Base-by-base conservation (phyloP, 2,113 vertebrate genomes). In the Hyaena hyaena region DNA sequence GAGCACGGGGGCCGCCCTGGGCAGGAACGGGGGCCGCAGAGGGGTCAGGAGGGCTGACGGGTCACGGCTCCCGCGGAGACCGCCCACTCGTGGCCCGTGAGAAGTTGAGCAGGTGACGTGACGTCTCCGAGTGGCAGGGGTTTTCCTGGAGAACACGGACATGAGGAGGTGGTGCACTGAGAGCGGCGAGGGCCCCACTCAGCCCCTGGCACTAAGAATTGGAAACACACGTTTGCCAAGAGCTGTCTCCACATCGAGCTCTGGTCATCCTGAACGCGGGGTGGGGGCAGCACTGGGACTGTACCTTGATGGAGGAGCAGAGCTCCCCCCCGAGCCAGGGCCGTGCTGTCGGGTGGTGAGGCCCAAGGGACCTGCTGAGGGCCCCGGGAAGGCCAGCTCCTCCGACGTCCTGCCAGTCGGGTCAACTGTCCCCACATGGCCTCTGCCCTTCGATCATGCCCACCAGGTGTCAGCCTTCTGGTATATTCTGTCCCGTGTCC, bases 251-350 rank as follows among this genome's bases (percentile, higher is more conserved):
- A 39, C 39, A 39, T 39, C 39, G 39, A 39, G 39, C 39, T 39
- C 39, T 39, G 4, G 39, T 3, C 39, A 39, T 39, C 39, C 39
- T 39, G 39, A 39, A 39, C 39, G 4, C 39, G 39, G 39, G 39
- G 17, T 23, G 0, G 55, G 45, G 7, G 17, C 10, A 0, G 35
- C 5, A 10, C 0, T 61, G 61, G 50, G 53, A 4, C 53, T 65
- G 53, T 31, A 3, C 43, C n/a, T 77, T 28, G 4, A 50, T 9
- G 11, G 65, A 79, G 15, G 68, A 79, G 50, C 15, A 6, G 58
- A 39, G 31, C 26, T 19, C 39, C 4, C 3, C 39, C 39, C 39
- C 68, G 24, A 31, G 21, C 69, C 61, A 45, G 35, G 8, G 4
- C 73, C n/a, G 31, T 21, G 53, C 31, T 63, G 21, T 9, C 14